Evolutionary conservation across 2,113 vertebrate genomes (phyloP).

Genomic region (Morphnarchus princeps): DNA sequence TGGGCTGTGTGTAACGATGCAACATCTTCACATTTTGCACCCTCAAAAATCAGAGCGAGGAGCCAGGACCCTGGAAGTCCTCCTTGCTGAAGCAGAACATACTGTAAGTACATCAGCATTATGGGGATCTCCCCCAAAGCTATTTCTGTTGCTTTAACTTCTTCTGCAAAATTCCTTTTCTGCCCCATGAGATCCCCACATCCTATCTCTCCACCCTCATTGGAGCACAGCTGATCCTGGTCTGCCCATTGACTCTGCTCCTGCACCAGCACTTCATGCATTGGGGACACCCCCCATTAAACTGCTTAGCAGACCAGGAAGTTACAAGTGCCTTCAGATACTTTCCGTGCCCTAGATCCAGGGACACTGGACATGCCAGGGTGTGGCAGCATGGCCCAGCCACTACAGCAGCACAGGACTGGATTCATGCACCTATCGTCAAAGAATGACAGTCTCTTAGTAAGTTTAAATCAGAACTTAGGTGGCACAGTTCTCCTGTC

Average conservation of each 20-base stretch:
- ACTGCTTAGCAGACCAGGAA: not conserved
- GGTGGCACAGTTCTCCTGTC: not conserved
- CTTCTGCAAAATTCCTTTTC: not conserved
- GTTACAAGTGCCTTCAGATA: not conserved
- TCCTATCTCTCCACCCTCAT: too few species aligned
- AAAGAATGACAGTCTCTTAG: not conserved
- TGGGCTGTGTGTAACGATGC: accelerated
- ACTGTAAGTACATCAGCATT: not conserved
- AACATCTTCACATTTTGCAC: not conserved
- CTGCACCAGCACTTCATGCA: not conserved
- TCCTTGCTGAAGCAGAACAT: not conserved
- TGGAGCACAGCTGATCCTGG: not conserved
- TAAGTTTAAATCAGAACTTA: not conserved
- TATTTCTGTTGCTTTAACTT: not conserved
- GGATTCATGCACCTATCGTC: too few species aligned
- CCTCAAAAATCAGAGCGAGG: accelerated
- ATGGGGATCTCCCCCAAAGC: not conserved
- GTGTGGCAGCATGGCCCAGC: not conserved
- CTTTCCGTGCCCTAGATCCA: not conserved
- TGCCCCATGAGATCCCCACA: not conserved
- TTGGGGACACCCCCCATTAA: not conserved
- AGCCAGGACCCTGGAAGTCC: not conserved
- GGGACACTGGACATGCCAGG: not conserved
- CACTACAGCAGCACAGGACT: not conserved
- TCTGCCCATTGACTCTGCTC: not conserved